phyloP scores from a whole-genome alignment of 2,888 invertebrate genomes.

The Achlya flavicornis region DNA sequence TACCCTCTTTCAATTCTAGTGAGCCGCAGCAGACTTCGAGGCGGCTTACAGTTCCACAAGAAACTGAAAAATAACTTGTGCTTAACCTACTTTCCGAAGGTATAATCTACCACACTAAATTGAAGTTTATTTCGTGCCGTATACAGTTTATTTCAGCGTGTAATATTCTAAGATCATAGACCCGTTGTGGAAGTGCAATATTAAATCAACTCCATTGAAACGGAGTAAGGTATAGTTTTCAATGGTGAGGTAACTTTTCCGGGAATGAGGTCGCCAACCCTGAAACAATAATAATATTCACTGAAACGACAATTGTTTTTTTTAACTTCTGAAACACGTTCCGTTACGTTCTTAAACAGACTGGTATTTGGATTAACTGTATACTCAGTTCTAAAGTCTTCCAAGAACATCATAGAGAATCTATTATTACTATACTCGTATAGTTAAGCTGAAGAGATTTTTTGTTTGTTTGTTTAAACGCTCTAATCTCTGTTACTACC shows the following conservation, averaged over 20 bases:
- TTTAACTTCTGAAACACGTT: no score
- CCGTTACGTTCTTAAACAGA: no score
- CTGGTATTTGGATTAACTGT: no score
- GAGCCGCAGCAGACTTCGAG: conserved; percentile 12
- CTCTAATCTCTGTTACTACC: no score
- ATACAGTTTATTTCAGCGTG: conserved; percentile 15
- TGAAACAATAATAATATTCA: conserved; percentile 21
- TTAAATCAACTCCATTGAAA: conserved; percentile 21
- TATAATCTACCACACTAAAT: conserved; percentile 18
- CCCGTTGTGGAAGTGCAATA: background rate
- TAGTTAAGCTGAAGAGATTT: no score
- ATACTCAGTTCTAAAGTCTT: no score
- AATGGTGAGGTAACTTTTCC: conserved; percentile 17
- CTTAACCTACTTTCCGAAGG: conserved; percentile 55
- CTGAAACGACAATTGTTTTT: conserved; percentile 19
- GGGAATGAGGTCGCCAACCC: conserved; percentile 36
- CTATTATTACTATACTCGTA: no score
- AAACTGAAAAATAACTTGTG: conserved; percentile 47
- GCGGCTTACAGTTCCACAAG: conserved; percentile 24
- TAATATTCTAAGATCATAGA: background rate
- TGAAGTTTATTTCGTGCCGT: background rate
- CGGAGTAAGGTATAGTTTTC: conserved; percentile 24
- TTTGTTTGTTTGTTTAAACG: no score
- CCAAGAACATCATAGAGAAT: no score
- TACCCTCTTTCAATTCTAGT: conserved; percentile 1